Conservation (phyloP, 1,140 invertebrate genomes). For the Penaeus indicus region DNA sequence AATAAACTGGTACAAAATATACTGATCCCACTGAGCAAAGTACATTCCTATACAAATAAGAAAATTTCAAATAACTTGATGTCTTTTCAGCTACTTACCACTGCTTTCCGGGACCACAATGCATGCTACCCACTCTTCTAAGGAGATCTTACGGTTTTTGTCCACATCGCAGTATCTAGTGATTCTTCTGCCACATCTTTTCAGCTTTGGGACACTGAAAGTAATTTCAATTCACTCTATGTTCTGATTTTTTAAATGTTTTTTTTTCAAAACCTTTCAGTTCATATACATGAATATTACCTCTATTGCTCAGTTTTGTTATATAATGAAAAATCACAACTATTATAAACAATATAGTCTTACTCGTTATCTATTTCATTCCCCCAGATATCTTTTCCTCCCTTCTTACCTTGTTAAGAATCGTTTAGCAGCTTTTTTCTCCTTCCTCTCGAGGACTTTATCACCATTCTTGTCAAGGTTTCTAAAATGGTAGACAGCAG, state of each 20-base stretch:
- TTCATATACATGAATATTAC: too few relatives aligned
- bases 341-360: too few relatives aligned
- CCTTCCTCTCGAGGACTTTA: conserved; percentile 27
- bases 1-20: too few relatives aligned
- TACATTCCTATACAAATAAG: too few relatives aligned
- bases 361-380: background rate
- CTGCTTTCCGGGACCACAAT: conserved; percentile 22
- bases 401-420: conserved; percentile 40
- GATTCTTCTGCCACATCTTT: conserved; percentile 39
- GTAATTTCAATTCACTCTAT: background rate
- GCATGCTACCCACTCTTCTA: conserved; percentile 53
- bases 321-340: too few relatives aligned
- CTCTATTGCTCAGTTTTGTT: too few relatives aligned
- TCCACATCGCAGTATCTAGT: conserved; percentile 52
- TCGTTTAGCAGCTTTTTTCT: conserved; percentile 30
- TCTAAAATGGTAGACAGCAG: conserved; percentile 42
- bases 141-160: conserved; percentile 23
- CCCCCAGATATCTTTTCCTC: too few relatives aligned
- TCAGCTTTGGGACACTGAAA: conserved; percentile 41
- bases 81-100: background rate
- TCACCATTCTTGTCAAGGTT: conserved; percentile 37
- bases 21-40: too few relatives aligned
- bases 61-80: too few relatives aligned
- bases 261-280: too few relatives aligned
- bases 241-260: too few relatives aligned